Evolutionary conservation across 2,888 invertebrate genomes (phyloP).

Genomic region (Oscheius myriophilus): DNA sequence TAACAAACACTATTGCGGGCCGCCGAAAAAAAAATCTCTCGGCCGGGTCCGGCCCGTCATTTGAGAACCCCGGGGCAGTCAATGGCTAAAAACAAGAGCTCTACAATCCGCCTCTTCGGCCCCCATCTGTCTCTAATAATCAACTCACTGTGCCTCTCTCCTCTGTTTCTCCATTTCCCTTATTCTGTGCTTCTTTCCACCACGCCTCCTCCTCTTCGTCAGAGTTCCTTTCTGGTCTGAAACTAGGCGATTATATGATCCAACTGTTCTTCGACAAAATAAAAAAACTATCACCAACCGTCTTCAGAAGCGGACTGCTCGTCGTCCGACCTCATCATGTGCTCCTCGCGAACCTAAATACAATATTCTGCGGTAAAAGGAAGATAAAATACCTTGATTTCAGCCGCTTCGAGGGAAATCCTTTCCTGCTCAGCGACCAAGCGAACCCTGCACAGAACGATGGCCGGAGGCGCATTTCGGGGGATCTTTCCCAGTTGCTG

Average conservation of each 20-base stretch:
- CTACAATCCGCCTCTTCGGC: too few species aligned
- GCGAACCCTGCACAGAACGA: conserved; percentile 12
- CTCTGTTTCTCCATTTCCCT: not conserved
- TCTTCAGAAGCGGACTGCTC: conserved; percentile 4
- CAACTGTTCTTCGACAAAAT: not conserved
- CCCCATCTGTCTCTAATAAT: too few species aligned
- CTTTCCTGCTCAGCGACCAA: conserved; percentile 3
- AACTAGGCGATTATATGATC: not conserved
- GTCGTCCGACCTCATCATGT: conserved; percentile 16
- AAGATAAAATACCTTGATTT: conserved; percentile 1
- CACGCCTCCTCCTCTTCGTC: not conserved
- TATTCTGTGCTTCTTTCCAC: too few species aligned
- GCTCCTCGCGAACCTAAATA: conserved; percentile 8
- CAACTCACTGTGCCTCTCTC: not conserved
- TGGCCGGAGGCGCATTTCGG: not conserved
- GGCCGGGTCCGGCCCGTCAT: too few species aligned
- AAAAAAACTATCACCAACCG: not conserved
- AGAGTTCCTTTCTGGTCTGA: not conserved
- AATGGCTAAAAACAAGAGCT: too few species aligned
- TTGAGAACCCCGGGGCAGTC: too few species aligned
- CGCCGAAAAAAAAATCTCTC: too few species aligned
- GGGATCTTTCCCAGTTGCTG: conserved; percentile 14
- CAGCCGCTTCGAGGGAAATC: conserved; percentile 9
- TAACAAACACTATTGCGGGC: too few species aligned
- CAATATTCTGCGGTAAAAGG: not conserved